Evolutionary conservation across 2,113 vertebrate genomes (phyloP), one percentile per base, ranked within the genome.

Genomic region (Amblyopsis rosae): DNA sequence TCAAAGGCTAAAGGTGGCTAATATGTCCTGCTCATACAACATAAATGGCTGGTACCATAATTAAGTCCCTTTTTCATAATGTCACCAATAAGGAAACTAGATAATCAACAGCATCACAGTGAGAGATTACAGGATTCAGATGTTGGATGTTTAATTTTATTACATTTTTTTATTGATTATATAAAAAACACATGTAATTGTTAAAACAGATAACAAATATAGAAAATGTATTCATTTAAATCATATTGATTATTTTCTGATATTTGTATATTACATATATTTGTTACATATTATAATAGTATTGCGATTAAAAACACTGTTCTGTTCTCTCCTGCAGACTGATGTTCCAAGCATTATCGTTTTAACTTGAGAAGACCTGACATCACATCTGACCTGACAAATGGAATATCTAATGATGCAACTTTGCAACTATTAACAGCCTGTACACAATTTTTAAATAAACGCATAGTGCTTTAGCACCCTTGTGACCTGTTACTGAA

Each of bases 71-170:
- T 95, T 3, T 94, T 92, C 0, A 94, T 94, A 0, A 93, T 93
- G 59, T 93, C 93, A 0, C 93, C 94, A 75, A 93, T 19, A 19
- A 19, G 19, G 94, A 79, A 95, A 93, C 73, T 65, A 87, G 88
- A 74, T 11, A 49, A 45, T 86, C 32, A 0, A 19, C 86, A 89
- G 61, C 92, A 88, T 0, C 62, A 73, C 3, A 89, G 89, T 94
- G 84, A 94, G 92, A 81, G 95, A 93, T 80, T 93, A 92, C 0
- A 90, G 94, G 35, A 94, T 95, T 86, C 93, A 95, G 83, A 91
- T 96, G 4, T 80, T 96, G 83, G 93, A 92, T 0, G 35, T 41
- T 41, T 19, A 26, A 26, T 26, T 2, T 0, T 26, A 19, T 19
- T 19, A 19, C 19, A 19, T 19, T 19, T 19, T 19, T 41, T 41